Conservation (phyloP, 2,888 invertebrate genomes). For the Amphipoea oculea region DNA sequence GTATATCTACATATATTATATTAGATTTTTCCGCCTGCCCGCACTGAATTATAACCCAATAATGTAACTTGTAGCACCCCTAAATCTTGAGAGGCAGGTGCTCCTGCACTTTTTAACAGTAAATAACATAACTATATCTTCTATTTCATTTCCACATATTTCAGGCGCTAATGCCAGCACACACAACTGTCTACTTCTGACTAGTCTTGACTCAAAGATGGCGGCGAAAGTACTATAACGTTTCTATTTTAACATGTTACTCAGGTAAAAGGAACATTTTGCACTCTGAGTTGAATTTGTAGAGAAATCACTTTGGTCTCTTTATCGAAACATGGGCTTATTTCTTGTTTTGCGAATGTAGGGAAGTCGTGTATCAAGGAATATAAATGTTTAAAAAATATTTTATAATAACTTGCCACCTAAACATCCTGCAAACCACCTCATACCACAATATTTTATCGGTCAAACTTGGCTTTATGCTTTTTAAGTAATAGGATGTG, state of each 20-base stretch:
- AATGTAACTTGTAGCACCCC: not conserved
- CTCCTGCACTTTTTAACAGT: not conserved
- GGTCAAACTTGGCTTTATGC: too few species aligned
- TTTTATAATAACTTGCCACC: too few species aligned
- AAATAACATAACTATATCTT: not conserved
- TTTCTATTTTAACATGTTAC: constrained; percentile 34
- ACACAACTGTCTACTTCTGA: constrained; percentile 21
- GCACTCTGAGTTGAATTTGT: constrained; percentile 3
- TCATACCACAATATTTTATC: too few species aligned
- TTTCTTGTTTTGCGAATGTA: not conserved
- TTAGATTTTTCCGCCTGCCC: not conserved
- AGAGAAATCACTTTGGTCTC: constrained; percentile 16
- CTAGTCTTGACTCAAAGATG: constrained; percentile 41
- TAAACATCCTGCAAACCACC: too few species aligned
- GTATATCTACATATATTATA: not conserved
- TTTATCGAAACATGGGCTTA: not conserved
- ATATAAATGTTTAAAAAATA: too few species aligned
- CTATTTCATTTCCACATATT: constrained; percentile 1
- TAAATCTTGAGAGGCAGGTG: not conserved
- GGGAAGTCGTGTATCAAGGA: not conserved
- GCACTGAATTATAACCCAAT: not conserved
- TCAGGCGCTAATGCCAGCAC: constrained; percentile 2
- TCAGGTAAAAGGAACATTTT: constrained; percentile 20
- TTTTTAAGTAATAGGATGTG: too few species aligned
- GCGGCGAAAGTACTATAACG: constrained; percentile 23